These are phyloP conservation scores for Campylorhamphus procurvoides DNA, from an alignment of 2,113 vertebrate species.

Conservation along the genomic window DNA sequence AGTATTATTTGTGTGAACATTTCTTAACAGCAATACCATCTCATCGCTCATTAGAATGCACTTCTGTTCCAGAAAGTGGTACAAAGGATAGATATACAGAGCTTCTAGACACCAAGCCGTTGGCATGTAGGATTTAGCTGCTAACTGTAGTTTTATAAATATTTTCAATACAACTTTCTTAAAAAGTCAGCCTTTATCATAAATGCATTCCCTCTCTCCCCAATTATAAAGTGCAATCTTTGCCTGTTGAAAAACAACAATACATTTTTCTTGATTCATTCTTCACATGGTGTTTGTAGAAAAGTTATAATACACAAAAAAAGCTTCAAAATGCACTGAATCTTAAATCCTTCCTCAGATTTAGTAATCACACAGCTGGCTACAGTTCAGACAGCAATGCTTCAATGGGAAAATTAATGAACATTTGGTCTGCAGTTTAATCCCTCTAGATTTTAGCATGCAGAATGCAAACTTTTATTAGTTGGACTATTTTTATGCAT, in stretches of 20 bases:
- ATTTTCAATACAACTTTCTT: not conserved
- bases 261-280: conserved; percentile 21
- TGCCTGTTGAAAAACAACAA: not conserved
- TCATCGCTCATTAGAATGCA: not conserved
- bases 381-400: conserved; percentile 47
- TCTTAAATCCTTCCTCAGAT: conserved; percentile 53
- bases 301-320: conserved; percentile 45
- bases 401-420: conserved; percentile 60
- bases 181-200: not conserved
- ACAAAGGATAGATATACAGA: not conserved
- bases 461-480: conserved; percentile 51
- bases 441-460: conserved; percentile 50
- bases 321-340: conserved; percentile 47
- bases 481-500: conserved; percentile 51
- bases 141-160: not conserved
- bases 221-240: not conserved
- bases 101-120: not conserved
- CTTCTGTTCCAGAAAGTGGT: not conserved
- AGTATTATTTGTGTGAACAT: not conserved
- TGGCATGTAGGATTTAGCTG: not conserved
- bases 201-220: not conserved
- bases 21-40: not conserved
- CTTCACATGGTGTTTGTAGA: not conserved
- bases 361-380: conserved; percentile 50
- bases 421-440: conserved; percentile 54